Conservation (phyloP, 30 jellyfish, hydroid and myxozoan genomes). For the Nemopilema nomurai region DNA sequence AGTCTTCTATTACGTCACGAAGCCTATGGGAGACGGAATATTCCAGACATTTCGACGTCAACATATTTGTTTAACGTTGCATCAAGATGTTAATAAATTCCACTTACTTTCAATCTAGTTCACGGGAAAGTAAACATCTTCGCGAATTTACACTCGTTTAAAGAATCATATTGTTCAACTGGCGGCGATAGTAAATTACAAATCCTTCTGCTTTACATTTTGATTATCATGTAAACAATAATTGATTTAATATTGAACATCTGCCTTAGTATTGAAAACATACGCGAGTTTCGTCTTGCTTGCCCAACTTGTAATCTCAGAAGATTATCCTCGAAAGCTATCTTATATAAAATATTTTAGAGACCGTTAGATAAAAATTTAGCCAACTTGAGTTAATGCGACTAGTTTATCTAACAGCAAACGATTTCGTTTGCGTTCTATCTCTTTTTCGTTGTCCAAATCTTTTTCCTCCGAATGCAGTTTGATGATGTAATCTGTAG, state of each 20-base stretch:
- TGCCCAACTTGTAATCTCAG: too few relatives aligned
- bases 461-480: constrained; percentile 49
- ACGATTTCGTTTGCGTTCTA: constrained; percentile 44
- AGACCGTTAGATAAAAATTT: neutral
- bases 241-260: neutral
- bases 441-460: constrained; percentile 55
- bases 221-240: neutral
- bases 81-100: too few relatives aligned
- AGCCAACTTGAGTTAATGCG: constrained; percentile 33
- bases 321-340: too few relatives aligned
- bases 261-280: neutral
- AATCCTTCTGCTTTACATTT: neutral
- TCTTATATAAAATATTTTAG: too few relatives aligned
- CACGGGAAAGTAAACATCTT: neutral
- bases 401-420: constrained; percentile 59
- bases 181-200: neutral
- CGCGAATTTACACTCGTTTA: neutral
- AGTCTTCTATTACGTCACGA: neutral
- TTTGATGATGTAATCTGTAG: constrained; percentile 50
- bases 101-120: neutral
- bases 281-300: neutral
- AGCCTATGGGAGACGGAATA: too few relatives aligned
- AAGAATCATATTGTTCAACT: too few relatives aligned
- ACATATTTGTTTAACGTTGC: too few relatives aligned
- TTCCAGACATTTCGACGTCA: too few relatives aligned